Evolutionary conservation across 1,140 invertebrate genomes (phyloP), one percentile per base, ranked within the genome.

Genomic region (Cotesia vestalis): DNA sequence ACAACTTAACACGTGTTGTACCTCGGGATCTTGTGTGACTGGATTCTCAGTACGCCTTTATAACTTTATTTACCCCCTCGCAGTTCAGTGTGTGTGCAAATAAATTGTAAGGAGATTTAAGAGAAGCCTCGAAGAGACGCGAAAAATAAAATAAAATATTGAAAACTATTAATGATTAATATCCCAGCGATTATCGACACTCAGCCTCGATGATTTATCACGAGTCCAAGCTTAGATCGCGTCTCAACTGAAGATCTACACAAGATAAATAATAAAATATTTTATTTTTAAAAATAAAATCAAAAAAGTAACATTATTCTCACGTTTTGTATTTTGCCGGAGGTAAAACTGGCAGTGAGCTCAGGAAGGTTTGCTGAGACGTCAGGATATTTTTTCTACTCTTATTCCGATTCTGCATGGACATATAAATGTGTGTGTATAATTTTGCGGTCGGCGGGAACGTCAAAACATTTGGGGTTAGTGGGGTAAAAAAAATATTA

Each of bases 381-480:
- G 66, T 34, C 51, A 38, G 52, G 51, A 61, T 67, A 67, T 67
- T 67, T 55, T 57, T 71, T 69, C 64, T 53, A 66, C 52, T 20
- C 51, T 46, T 46, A 63, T 63, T 61, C 69, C 51, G 57, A 63
- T 63, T 61, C 69, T 57, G 57, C 59, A 71, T 62, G 69, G 53
- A 73, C 57, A 59, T 60, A 73, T 77, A 72, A 84, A 40, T 40
- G 11, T 46, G 11, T 46, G 40, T 46, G 11, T 46, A 78, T 84
- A 85, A 85, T 85, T 85, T 85, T 68, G 81, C 78, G 80, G 77
- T 79, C 80, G 78, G 80, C 83, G 79, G 81, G 78, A 79, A 83
- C 83, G 82, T 85, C 80, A 82, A 85, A 84, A 67, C 72, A 66
- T 53, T 78, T 78, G 75, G 76, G n/a, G 38, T 64, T 52, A 53